These are phyloP conservation scores for Akabosia matsudoensis DNA, from an alignment of 1,140 invertebrate genomes.

Conservation along the genomic window DNA sequence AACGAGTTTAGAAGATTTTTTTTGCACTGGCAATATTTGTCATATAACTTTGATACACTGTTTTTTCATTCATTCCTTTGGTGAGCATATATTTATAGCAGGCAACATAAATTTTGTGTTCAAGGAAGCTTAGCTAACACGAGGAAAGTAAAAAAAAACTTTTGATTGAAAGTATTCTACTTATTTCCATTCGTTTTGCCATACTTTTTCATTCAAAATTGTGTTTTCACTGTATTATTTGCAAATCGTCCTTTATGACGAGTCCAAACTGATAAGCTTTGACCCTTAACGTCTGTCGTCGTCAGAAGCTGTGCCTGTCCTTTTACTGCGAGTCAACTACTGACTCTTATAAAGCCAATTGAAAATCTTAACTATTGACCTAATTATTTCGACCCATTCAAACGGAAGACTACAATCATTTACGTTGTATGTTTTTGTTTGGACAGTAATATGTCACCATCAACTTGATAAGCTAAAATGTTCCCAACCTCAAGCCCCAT, in stretches of 20 bases:
- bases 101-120: too few relatives aligned
- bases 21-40: too few relatives aligned
- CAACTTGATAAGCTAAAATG: neutral
- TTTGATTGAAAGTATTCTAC: too few relatives aligned
- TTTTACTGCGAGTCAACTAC: neutral
- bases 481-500: neutral
- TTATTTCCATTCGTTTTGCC: neutral
- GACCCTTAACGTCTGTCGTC: neutral
- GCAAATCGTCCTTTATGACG: neutral
- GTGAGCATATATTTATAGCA: too few relatives aligned
- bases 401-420: neutral
- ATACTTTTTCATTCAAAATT: conserved; percentile 2
- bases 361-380: conserved; percentile 9
- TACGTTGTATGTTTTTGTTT: neutral
- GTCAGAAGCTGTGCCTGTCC: too few relatives aligned
- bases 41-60: too few relatives aligned
- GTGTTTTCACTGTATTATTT: neutral
- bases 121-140: too few relatives aligned
- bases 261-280: neutral
- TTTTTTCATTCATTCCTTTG: too few relatives aligned
- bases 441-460: neutral
- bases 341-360: neutral
- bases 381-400: neutral
- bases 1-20: too few relatives aligned
- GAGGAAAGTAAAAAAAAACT: too few relatives aligned